Evolutionary conservation across 2,113 vertebrate genomes (phyloP).

Genomic region (Myotis lucifugus): DNA sequence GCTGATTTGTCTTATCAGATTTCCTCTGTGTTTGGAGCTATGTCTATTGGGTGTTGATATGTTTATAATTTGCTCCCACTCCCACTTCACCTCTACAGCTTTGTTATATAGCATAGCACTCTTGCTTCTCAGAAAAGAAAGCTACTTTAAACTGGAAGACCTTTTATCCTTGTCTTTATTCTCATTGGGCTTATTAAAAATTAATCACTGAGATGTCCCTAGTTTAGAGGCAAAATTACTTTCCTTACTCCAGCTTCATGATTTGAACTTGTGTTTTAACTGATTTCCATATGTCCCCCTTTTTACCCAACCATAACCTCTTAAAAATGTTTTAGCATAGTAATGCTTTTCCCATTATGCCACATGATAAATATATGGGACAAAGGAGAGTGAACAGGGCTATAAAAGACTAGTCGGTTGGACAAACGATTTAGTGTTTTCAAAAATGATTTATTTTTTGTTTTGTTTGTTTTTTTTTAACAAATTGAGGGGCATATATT

Average conservation of each 20-base stretch:
- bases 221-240: neutral
- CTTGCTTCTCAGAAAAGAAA: conserved; percentile 3
- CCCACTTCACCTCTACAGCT: neutral
- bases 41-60: conserved; percentile 6
- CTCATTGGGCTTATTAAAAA: neutral
- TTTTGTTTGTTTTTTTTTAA: neutral
- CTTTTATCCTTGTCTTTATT: neutral
- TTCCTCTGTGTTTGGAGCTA: neutral
- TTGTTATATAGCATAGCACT: neutral
- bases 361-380: neutral
- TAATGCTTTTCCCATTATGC: neutral
- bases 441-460: neutral
- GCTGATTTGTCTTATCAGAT: conserved; percentile 57
- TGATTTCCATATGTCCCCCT: neutral
- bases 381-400: neutral
- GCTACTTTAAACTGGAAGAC: neutral
- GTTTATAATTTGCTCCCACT: neutral
- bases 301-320: neutral
- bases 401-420: neutral
- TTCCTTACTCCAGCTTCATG: neutral
- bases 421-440: conserved; percentile 7
- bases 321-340: neutral
- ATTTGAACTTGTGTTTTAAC: neutral
- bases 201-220: neutral
- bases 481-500: neutral